Evolutionary conservation across 2,797 vertebrate species (phyloP), one percentile per base, ranked within the genome.

Genomic region (Anolis apletophallus): DNA sequence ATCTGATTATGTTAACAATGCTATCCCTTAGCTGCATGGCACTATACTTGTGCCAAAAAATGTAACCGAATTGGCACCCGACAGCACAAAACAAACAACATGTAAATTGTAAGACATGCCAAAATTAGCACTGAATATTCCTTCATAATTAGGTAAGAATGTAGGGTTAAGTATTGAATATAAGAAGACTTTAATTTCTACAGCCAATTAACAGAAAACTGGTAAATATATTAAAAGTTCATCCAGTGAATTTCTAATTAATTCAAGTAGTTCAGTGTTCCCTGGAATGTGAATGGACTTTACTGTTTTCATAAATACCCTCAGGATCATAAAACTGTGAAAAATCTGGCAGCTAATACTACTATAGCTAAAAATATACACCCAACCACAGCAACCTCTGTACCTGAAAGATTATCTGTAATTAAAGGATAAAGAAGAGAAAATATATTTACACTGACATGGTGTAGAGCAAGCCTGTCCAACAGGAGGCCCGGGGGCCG

Each of bases 231-330:
- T 50, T 86, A n/a, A 82, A 54, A 26, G 40, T 7, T 59, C 13
- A 87, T 79, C 87, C 75, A 50, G 71, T 16, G 81, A 67, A 26
- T 50, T 55, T 85, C 82, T 81, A 90, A n/a, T 52, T 86, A 83
- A 57, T 83, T 0, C 52, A 83, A 83, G 26, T 71, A 74, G 32
- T 64, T 83, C 29, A 40, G 4, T 79, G 23, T 69, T 85, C 10
- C 71, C 72, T 72, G 85, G 85, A 75, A 85, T 50, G 8, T 84
- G 64, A 79, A 93, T 81, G 1, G 13, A 84, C 21, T 55, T 75
- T 86, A 80, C 34, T n/a, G 85, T 32, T 79, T 89, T 91, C 90
- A 90, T 81, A 86, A 88, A 76, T 74, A 59, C 2, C 26, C 80
- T 67, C 12, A 75, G 32, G 68, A 59, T 76, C 59, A 61, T 16